Evolutionary conservation across 2,113 vertebrate species (phyloP), one percentile per base, ranked within the genome.

Genomic region (Triplophysa dalaica): DNA sequence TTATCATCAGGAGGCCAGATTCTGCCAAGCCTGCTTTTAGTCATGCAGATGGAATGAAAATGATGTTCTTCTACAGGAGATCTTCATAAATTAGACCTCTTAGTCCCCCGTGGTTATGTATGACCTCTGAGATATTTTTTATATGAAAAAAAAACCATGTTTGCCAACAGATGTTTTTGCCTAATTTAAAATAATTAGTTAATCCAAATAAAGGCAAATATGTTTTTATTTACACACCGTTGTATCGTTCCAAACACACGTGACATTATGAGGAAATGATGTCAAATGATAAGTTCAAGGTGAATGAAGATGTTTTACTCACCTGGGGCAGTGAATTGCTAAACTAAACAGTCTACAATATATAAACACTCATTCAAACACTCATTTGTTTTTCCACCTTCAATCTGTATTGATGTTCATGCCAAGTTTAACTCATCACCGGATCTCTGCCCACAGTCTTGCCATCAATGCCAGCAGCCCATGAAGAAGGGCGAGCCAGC

Each of bases 401-500:
- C 1, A 19, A 22, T 13, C 2, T 75, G 11, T 17, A 33, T 21
- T 65, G 22, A 8, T 26, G 62, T 19, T 43, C 26, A 10, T 72
- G 69, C 69, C 52, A 9, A 72, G 6, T 43, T 65, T 22, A 77
- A 24, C 68, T 43, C 60, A 24, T 81, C n/a, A 29, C 63, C 3
- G 13, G 50, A 72, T 72, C 74, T 72, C 61, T n/a, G 6, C 24
- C 54, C 87, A 17, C 78, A 99, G 98, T 93, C 82, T 2, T 99
- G 98, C 86, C 90, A 92, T 83, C 90, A 90, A 69, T 99, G 98
- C 91, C 93, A 94, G 73, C 82, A 88, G 87, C 90, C 68, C 7
- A 99, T 99, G 97, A 89, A 89, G 52, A 87, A 91, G 81, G 98
- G 97, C 0, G 97, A 98, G 64, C 97, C 97, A 0, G 97, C 98